Evolutionary conservation across 2,888 invertebrate species (phyloP), one percentile per base, ranked within the genome.

Genomic region (Amphiduros pacificus): DNA sequence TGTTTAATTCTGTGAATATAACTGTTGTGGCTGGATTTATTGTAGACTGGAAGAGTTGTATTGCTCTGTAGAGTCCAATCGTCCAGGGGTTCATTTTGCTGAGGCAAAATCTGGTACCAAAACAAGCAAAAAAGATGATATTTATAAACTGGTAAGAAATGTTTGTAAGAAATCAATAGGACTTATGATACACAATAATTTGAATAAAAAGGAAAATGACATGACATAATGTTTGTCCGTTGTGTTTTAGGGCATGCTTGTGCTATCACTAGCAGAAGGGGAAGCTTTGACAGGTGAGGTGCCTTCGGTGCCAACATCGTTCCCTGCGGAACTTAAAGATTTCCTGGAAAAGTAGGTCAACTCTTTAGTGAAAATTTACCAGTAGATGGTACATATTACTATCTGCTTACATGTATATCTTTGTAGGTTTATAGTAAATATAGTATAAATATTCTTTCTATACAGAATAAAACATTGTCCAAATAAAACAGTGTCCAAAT

Each of bases 41-140:
- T 63, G 11, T 60, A 77, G 77, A 63, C 61, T 78, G 51, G 66
- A 72, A 51, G 77, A 78, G 29, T 56, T 78, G 53, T 74, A 74
- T 61, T 61, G 62, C 6, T 49, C 63, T 26, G 71, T 74, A 5
- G 76, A 77, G 36, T 60, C 70, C 11, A 57, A 59, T 5, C 62
- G 71, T 36, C 76, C 73, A 14, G 74, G 76, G 24, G 77, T 77
- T 4, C 73, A 73, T 31, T 77, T 77, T 65, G 67, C 73, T 61
- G 66, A 71, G 52, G 51, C 41, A 11, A 62, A 66, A 48, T 67
- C n/a, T n/a, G n/a, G n/a, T n/a, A n/a, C n/a, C n/a, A n/a, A n/a
- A n/a, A n/a, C n/a, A 55, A 87, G 85, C 4, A 89, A 90, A 81
- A 89, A 90, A 66, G 87, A 87, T 66, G 92, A 92, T 75, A 87